Evolutionary conservation across 1,140 invertebrate genomes (phyloP), one percentile per base, ranked within the genome.

Genomic region (Ceratitis capitata): DNA sequence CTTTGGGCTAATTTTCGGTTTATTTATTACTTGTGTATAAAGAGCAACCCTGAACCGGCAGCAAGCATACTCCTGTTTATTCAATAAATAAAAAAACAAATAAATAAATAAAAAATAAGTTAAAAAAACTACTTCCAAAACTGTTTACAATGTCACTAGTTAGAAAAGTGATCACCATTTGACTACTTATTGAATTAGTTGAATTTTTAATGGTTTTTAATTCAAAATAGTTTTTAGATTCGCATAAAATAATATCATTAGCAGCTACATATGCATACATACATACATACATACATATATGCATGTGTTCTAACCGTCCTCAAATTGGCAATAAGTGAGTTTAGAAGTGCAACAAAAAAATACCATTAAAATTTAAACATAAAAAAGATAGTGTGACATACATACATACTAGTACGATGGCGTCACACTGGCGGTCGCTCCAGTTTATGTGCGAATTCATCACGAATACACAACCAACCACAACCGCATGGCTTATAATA

Each of bases 371-470:
- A 74, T 42, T 1, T 74, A 64, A 32, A 29, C 35, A 23, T 78
- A 35, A 7, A 64, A 45, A 23, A 23, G 69, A n/a, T 29, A 45
- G 3, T 74, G 39, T 45, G 69, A n/a, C 69, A n/a, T n/a, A 42
- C 39, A 23, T 45, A 39, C 39, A 78, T n/a, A n/a, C n/a, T n/a
- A n/a, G n/a, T n/a, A n/a, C n/a, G n/a, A 45, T 19, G 45, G 69
- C 69, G 69, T 23, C 69, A 26, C 69, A 78, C 19, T 78, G 69
- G 6, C 69, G 69, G 39, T n/a, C 39, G 69, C 45, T 39, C 39
- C 69, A 78, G 45, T 78, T 78, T 39, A 35, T 78, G 19, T 45
- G n/a, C 39, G 23, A 78, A 78, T 78, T 23, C 69, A 45, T n/a
- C 69, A 78, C 69, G 19, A 26, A 45, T 45, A 78, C 19, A 7